Evolutionary conservation across 2,797 vertebrate genomes (phyloP).

Genomic region (Esox masquinongy): DNA sequence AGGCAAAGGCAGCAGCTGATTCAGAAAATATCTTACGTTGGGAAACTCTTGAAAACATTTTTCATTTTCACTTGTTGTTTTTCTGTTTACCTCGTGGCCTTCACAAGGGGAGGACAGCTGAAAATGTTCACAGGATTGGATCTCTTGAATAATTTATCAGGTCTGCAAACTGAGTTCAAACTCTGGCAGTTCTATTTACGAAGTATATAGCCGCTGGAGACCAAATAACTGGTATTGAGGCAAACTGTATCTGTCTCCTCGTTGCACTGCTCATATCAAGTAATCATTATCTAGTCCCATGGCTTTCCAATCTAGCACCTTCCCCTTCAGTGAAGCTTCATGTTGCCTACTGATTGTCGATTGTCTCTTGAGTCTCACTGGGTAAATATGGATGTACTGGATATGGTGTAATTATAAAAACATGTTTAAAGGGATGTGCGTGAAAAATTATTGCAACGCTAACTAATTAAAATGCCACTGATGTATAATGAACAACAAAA

Average conservation of each 20-base stretch:
- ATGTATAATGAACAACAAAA: not conserved
- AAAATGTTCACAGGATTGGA: slow-evolving; percentile 6
- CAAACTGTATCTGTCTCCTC: not conserved
- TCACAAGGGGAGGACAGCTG: slow-evolving; percentile 15
- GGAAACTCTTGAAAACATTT: slow-evolving; percentile 19
- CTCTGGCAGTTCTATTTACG: not conserved
- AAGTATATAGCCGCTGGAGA: not conserved
- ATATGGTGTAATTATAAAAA: not conserved
- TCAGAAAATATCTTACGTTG: slow-evolving; percentile 29
- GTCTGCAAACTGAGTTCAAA: not conserved
- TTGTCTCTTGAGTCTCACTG: not conserved
- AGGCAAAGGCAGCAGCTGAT: slow-evolving; percentile 33
- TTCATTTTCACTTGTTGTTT: slow-evolving; percentile 18
- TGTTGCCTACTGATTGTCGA: not conserved
- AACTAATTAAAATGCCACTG: too few relatives aligned
- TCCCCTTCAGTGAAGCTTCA: not conserved
- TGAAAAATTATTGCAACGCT: not conserved
- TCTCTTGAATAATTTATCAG: slow-evolving; percentile 11
- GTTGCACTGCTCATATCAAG: not conserved
- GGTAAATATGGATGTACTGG: not conserved
- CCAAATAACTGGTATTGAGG: not conserved
- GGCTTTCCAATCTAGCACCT: not conserved
- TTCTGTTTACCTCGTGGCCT: slow-evolving; percentile 6
- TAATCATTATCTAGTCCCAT: not conserved
- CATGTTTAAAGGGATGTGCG: not conserved